phyloP scores from a whole-genome alignment of 1,140 invertebrate genomes.

The Sitobion miscanthi region DNA sequence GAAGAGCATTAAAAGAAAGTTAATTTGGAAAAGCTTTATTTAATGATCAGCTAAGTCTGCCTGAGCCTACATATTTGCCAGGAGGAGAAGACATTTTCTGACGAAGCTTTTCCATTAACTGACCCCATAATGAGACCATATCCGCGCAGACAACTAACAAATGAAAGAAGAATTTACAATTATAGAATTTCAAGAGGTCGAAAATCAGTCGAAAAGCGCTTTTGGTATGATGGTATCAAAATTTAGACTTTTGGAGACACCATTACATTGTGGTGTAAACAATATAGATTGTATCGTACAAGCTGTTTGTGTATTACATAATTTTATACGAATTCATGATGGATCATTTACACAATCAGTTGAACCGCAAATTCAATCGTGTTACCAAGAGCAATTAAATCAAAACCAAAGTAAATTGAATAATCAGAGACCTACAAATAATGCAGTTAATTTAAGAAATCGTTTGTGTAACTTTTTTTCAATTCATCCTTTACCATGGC shows the following conservation, averaged over 20 bases:
- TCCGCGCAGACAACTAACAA: conserved; percentile 59
- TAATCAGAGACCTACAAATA: not conserved
- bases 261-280: conserved; percentile 60
- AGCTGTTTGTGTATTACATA: conserved; percentile 57
- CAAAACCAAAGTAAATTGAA: too few species aligned
- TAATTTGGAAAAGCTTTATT: too few species aligned
- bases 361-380: not conserved
- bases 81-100: conserved; percentile 55
- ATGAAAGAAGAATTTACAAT: conserved; percentile 62
- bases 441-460: conserved; percentile 38
- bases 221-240: conserved; percentile 64
- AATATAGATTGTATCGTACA: conserved; percentile 42
- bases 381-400: too few species aligned
- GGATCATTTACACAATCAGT: not conserved
- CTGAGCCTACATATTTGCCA: conserved; percentile 22
- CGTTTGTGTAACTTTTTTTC: conserved; percentile 37
- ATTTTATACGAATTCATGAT: conserved; percentile 44
- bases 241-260: conserved; percentile 63
- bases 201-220: conserved; percentile 62
- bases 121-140: conserved; percentile 61
- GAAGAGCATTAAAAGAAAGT: too few species aligned
- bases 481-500: not conserved
- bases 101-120: conserved; percentile 61
- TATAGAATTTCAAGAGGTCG: conserved; percentile 61
- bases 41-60: too few species aligned